phyloP scores from a whole-genome alignment of 1,140 invertebrate genomes.

The Heterodera schachtii region DNA sequence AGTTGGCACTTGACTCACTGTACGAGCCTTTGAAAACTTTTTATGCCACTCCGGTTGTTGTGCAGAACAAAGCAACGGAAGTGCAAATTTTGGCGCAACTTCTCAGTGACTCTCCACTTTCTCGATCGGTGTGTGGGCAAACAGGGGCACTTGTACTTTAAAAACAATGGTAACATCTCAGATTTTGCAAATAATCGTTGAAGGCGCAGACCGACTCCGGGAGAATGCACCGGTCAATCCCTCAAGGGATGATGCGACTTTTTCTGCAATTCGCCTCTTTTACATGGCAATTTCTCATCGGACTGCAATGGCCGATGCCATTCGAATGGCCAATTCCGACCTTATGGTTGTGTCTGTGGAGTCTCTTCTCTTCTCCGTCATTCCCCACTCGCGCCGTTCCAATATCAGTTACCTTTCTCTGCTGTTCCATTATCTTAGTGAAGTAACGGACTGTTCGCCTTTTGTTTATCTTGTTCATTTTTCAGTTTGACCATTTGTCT shows the following conservation, averaged over 20 bases:
- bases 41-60: slow-evolving; percentile 34
- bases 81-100: slow-evolving; percentile 35
- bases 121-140: slow-evolving; percentile 21
- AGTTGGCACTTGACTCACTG: slow-evolving; percentile 35
- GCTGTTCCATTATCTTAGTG: slow-evolving; percentile 34
- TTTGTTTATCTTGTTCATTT: not conserved
- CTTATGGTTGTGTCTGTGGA: slow-evolving; percentile 40
- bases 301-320: slow-evolving; percentile 37
- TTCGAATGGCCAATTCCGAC: slow-evolving; percentile 39
- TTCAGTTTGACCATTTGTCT: slow-evolving; percentile 30
- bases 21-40: slow-evolving; percentile 43
- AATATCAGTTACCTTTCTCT: slow-evolving; percentile 26
- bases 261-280: slow-evolving; percentile 43
- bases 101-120: slow-evolving; percentile 42
- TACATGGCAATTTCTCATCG: slow-evolving; percentile 36
- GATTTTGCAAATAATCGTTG: slow-evolving; percentile 37
- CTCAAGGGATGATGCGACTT: slow-evolving; percentile 34
- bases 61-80: slow-evolving; percentile 38
- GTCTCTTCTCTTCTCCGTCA: slow-evolving; percentile 36
- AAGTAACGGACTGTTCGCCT: slow-evolving; percentile 27
- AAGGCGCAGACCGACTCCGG: slow-evolving; percentile 21
- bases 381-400: slow-evolving; percentile 22
- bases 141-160: not conserved
- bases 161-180: slow-evolving; percentile 16
- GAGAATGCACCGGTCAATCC: slow-evolving; percentile 25